Conservation (phyloP, 2,888 invertebrate species). For the Polydesmus complanatus region DNA sequence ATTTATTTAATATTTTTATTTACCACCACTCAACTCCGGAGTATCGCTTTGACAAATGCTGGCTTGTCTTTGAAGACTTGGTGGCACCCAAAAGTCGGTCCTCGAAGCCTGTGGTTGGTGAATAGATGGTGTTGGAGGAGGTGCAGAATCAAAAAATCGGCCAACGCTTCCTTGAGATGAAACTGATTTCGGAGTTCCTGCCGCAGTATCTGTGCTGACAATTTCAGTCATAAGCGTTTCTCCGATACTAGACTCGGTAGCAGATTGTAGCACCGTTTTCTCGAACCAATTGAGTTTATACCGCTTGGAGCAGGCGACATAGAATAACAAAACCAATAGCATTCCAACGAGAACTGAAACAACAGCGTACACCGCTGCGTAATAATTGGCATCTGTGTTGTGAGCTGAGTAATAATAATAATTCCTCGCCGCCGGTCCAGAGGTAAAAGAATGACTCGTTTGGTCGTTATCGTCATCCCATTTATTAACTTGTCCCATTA, state of each 20-base stretch:
- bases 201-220: neutral
- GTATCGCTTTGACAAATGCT: conserved; percentile 19
- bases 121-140: conserved; percentile 21
- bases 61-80: conserved; percentile 21
- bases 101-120: conserved; percentile 18
- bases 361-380: conserved; percentile 16
- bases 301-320: conserved; percentile 40
- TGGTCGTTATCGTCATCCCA: neutral
- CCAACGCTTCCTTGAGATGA: conserved; percentile 12
- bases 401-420: neutral
- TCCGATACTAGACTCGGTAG: conserved; percentile 22
- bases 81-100: conserved; percentile 31
- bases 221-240: neutral
- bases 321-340: conserved; percentile 29
- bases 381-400: conserved; percentile 10
- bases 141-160: conserved; percentile 6
- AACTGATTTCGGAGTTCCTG: conserved; percentile 10
- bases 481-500: neutral
- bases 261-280: conserved; percentile 41
- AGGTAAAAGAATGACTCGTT: neutral
- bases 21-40: conserved; percentile 17
- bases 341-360: conserved; percentile 17
- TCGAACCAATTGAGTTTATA: conserved; percentile 47
- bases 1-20: too few species aligned
- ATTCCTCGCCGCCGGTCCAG: neutral